Conservation (phyloP, 2,113 vertebrate genomes). For the Pelvicachromis taeniatus region DNA sequence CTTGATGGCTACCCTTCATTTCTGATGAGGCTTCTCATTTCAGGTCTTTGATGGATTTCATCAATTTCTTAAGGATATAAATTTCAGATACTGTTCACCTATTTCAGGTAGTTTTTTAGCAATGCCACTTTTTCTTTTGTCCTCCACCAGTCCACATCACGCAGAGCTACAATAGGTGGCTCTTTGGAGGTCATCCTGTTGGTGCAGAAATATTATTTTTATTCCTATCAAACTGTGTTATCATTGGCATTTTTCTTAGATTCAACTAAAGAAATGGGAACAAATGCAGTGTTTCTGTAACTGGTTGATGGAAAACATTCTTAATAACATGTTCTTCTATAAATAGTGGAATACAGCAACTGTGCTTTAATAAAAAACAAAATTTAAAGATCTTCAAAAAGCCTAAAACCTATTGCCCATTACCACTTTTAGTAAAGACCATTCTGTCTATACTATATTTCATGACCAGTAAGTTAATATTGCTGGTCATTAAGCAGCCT, state of each 20-base stretch:
- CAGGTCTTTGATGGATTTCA: neutral
- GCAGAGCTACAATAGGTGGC: neutral
- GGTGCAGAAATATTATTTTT: neutral
- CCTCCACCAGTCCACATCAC: neutral
- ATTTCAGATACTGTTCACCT: neutral
- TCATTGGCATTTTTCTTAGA: neutral
- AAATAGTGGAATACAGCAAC: too few relatives aligned
- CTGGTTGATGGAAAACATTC: too few relatives aligned
- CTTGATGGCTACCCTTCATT: neutral
- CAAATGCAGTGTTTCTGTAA: too few relatives aligned
- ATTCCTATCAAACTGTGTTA: neutral
- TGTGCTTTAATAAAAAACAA: too few relatives aligned
- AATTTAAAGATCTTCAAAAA: too few relatives aligned
- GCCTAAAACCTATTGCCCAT: too few relatives aligned
- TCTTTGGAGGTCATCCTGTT: neutral
- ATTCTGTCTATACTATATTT: too few relatives aligned
- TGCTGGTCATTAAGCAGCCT: too few relatives aligned
- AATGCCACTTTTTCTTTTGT: neutral
- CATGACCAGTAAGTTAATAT: too few relatives aligned
- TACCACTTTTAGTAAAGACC: too few relatives aligned
- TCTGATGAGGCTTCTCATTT: neutral
- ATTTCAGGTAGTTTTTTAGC: neutral
- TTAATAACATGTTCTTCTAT: too few relatives aligned
- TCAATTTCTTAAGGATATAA: neutral
- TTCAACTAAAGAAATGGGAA: neutral